phyloP scores from a whole-genome alignment of 2,113 vertebrate genomes.

The Clarias macrocephalus region DNA sequence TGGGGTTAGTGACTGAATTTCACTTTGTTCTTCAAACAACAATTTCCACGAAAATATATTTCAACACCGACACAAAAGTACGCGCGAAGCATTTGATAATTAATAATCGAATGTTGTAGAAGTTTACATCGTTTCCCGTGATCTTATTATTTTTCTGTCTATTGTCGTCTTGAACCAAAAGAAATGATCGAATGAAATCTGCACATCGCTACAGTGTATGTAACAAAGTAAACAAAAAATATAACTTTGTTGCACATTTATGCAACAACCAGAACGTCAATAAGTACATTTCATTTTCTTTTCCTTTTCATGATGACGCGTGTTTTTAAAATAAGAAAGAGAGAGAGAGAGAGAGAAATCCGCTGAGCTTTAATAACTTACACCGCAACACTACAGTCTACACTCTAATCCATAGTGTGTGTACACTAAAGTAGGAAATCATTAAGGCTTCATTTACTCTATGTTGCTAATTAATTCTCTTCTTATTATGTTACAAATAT shows the following conservation, averaged over 20 bases:
- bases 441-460: neutral
- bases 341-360: neutral
- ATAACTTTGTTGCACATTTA: neutral
- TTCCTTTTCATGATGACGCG: neutral
- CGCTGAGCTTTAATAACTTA: too few species aligned
- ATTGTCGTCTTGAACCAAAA: neutral
- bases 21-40: neutral
- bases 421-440: too few species aligned
- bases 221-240: neutral
- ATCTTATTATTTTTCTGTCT: neutral
- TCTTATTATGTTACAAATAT: neutral
- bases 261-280: neutral
- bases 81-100: neutral
- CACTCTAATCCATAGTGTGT: neutral
- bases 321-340: too few species aligned
- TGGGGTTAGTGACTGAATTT: neutral
- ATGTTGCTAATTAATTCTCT: neutral
- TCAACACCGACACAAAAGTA: neutral
- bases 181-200: neutral
- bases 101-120: neutral
- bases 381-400: neutral
- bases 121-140: neutral
- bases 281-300: too few species aligned
- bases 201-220: neutral
- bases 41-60: neutral